Base-by-base conservation (phyloP, 2,888 invertebrate genomes). In the Drosophila koepferae region DNA sequence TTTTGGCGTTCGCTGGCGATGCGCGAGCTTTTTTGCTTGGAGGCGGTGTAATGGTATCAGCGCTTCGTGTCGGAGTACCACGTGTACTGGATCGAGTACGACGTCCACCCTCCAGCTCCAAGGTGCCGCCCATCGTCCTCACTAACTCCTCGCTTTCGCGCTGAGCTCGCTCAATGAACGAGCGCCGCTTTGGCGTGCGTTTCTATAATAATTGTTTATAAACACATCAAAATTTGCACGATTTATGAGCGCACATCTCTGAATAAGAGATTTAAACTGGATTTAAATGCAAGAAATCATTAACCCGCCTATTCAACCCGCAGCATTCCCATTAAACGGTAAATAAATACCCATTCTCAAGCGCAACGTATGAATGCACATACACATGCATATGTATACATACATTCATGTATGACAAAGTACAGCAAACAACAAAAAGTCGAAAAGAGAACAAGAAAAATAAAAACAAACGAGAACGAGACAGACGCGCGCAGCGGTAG, bases 81-180 rank as follows among this genome's bases (percentile, higher is more conserved):
- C 93, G 90, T 34, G 92, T 90, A 78, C 93, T 93, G 28, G 93
- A 93, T 46, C 93, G 91, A 36, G 93, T 93, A 34, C 90, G 91
- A 44, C 93, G 88, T 8, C 93, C 93, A 12, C 92, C 92, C 59
- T 92, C 93, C 34, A 92, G 76, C 61, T 93, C 92, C 41, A 93
- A 61, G 41, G 83, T 91, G 16, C 92, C 92, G n/a, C 93, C 93
- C 90, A 93, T 91, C 34, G 86, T 92, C 64, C 93, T 92, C 0
- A 93, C 91, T 16, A 93, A 80, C 59, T 93, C 93, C 67, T 93
- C 93, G 51, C 93, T 93, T 81, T 93, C 93, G 14, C 91, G 91
- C 69, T 92, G 92, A 54, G 92, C 93, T n/a, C 92, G 87, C 79
- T 93, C 93, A 72, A 92, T 90, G 36, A 91, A 92, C 9, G 93